Conservation (phyloP, 2,888 invertebrate species). For the Ephialtes manifestator region DNA sequence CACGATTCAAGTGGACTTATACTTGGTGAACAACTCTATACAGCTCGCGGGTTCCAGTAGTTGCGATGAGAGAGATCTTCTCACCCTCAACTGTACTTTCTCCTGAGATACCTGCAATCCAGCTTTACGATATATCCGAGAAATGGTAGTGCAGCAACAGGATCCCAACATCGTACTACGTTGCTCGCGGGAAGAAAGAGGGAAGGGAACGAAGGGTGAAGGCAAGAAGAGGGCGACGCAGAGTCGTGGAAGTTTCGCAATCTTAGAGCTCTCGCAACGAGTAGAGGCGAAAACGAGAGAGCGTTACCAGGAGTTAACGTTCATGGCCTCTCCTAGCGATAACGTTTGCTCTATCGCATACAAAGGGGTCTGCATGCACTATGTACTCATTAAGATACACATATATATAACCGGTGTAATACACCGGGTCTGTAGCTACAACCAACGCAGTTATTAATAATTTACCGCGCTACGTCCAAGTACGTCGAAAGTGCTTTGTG, state of each 20-base stretch:
- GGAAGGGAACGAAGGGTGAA: neutral
- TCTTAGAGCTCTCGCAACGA: constrained; percentile 48
- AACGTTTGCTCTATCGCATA: constrained; percentile 63
- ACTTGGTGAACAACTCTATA: neutral
- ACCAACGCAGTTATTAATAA: constrained; percentile 35
- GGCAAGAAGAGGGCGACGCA: constrained; percentile 26
- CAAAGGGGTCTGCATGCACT: constrained; percentile 37
- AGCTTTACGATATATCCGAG: constrained; percentile 64
- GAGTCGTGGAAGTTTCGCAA: constrained; percentile 66
- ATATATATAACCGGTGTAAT: constrained; percentile 21
- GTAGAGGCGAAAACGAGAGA: constrained; percentile 58
- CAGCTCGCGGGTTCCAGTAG: neutral
- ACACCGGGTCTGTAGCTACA: constrained; percentile 2
- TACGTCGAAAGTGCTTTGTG: constrained; percentile 26
- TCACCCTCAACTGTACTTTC: constrained; percentile 25
- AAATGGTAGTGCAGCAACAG: constrained; percentile 62
- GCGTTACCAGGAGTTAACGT: constrained; percentile 68
- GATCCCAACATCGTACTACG: constrained; percentile 9
- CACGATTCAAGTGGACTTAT: constrained; percentile 9
- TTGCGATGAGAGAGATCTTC: neutral
- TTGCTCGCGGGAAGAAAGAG: neutral
- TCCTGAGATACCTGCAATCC: constrained; percentile 54
- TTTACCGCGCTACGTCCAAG: constrained; percentile 27
- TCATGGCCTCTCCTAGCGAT: constrained; percentile 62
- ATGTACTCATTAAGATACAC: constrained; percentile 37